phyloP scores from a whole-genome alignment of 2,888 invertebrate genomes.

The Chironomus tentans region DNA sequence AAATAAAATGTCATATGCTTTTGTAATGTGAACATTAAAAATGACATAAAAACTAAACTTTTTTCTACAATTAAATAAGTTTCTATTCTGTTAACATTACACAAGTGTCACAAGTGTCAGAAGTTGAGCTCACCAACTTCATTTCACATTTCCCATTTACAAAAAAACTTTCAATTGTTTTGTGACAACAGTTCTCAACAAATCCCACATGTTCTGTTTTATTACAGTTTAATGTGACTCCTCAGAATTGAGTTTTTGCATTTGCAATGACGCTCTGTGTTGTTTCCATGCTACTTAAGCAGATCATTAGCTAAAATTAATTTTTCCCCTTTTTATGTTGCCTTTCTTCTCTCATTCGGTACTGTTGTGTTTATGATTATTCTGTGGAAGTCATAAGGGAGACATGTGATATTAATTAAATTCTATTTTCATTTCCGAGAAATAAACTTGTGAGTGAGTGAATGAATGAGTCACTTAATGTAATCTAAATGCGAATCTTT shows the following conservation, averaged over 20 bases:
- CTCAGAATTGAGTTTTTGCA: not conserved
- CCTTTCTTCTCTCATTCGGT: not conserved
- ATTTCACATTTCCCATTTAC: too few species aligned
- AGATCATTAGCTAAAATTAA: constrained; percentile 23
- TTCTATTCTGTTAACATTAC: too few species aligned
- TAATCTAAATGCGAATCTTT: not conserved
- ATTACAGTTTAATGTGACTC: not conserved
- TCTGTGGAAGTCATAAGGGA: not conserved
- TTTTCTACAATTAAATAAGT: too few species aligned
- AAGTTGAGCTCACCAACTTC: too few species aligned
- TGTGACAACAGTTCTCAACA: too few species aligned
- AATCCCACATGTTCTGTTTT: too few species aligned
- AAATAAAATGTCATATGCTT: too few species aligned
- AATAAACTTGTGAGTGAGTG: not conserved
- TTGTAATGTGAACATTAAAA: too few species aligned
- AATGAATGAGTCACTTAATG: not conserved
- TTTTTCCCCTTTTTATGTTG: not conserved
- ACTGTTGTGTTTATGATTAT: not conserved
- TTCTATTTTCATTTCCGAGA: constrained; percentile 17
- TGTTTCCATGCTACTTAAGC: constrained; percentile 5
- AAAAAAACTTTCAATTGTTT: too few species aligned
- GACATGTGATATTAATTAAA: constrained; percentile 24
- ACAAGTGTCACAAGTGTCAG: too few species aligned
- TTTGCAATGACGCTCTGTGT: not conserved
- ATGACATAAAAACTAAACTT: too few species aligned